Evolutionary conservation across 2,797 vertebrate species (phyloP).

Genomic region (Hypotaenidia okinawae): DNA sequence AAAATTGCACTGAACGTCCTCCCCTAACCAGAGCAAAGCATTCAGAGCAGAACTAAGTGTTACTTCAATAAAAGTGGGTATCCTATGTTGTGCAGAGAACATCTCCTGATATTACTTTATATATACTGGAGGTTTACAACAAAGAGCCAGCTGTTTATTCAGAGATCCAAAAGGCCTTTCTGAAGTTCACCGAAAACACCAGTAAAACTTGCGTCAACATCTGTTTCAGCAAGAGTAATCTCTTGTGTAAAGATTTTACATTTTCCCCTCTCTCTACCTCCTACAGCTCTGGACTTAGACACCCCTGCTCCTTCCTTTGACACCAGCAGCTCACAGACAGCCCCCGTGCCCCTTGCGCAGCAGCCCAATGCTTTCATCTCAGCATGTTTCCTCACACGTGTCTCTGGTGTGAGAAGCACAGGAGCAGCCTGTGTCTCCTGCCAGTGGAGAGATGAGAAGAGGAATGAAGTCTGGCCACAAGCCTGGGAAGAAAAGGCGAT

Average conservation of each 20-base stretch:
- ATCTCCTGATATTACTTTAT: neutral
- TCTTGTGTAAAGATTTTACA: neutral
- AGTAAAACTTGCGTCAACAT: neutral
- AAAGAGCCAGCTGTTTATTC: neutral
- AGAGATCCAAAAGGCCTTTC: neutral
- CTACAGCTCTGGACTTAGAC: neutral
- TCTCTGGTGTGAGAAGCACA: neutral
- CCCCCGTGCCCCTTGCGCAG: accelerated
- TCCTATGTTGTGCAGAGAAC: neutral
- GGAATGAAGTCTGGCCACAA: neutral
- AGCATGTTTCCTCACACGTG: accelerated
- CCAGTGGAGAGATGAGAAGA: neutral
- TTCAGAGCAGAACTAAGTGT: neutral
- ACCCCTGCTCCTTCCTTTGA: neutral
- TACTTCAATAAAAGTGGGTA: neutral
- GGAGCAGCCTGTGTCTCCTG: neutral
- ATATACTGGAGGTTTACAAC: neutral
- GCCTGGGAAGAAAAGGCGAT: neutral
- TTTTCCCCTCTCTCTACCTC: neutral
- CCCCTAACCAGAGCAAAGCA: neutral
- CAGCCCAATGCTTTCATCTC: neutral
- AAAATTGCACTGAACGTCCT: neutral
- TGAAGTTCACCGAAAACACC: neutral
- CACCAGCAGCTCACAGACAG: accelerated
- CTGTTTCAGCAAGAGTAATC: neutral